Evolutionary conservation across 2,888 invertebrate genomes (phyloP), one percentile per base, ranked within the genome.

Genomic region (Oligia strigilis): DNA sequence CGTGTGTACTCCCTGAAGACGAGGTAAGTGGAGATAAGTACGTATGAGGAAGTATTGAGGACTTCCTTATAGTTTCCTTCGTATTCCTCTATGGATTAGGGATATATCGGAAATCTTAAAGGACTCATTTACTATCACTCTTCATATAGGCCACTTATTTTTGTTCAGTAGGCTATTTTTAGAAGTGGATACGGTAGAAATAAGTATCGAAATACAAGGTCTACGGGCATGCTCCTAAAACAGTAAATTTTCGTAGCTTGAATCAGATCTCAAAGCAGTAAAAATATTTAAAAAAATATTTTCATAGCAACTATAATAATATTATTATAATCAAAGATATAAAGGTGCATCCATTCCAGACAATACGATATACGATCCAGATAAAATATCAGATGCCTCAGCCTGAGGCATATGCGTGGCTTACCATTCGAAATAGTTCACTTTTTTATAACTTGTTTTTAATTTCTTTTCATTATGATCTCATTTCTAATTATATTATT

Each of bases 1-100:
- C 43, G n/a, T 17, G 49, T 36, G 43, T 43, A 62, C 58, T 77
- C 86, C 79, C 79, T 73, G 29, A 66, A 69, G 81, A 71, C 55
- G 72, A 82, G 72, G 79, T 78, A 75, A 43, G 58, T 75, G 46
- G 2, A 62, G 78, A 74, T 76, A 78, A 82, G 49, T 75, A 14
- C 43, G 43, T 23, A 67, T 23, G 23, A 49, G 67, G 62, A 76
- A 65, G 46, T 64, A 46, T 67, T 76, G 29, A 58, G 14, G 67
- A 75, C 75, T 81, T 84, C 85, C 77, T 81, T 70, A 73, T 77
- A 23, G 72, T 72, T 64, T 49, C 40, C 14, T 52, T 49, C 55
- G 19, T n/a, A 14, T 66, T 55, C 23, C 3, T 64, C n/a, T 36
- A 40, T 46, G 11, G 49, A 40, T 60, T 23, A 49, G 29, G 17